These are phyloP conservation scores for Octonoba sinensis DNA, from an alignment of 2,888 invertebrate genomes.

Conservation along the genomic window DNA sequence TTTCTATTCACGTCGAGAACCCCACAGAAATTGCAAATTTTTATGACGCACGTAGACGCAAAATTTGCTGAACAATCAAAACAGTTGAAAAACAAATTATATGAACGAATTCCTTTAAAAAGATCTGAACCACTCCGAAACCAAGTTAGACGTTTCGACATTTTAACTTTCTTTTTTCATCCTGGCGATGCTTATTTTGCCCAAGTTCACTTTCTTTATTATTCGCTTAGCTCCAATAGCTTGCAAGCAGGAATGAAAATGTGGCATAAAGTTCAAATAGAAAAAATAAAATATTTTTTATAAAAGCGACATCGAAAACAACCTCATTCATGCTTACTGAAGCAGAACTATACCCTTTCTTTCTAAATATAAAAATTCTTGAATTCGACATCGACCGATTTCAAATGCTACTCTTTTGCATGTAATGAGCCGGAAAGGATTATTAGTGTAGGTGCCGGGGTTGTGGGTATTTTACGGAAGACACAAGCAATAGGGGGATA, in stretches of 20 bases:
- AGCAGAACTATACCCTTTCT: constrained; percentile 11
- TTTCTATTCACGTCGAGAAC: constrained; percentile 13
- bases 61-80: constrained; percentile 28
- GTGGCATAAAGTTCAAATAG: constrained; percentile 29
- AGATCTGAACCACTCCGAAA: background rate
- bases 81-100: constrained; percentile 18
- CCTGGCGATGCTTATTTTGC: background rate
- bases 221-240: constrained; percentile 3
- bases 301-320: constrained; percentile 27
- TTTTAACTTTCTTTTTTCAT: constrained; percentile 7
- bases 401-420: constrained; percentile 43
- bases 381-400: constrained; percentile 25
- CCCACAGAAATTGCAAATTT: constrained; percentile 24
- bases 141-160: constrained; percentile 18
- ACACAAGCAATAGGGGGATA: no score
- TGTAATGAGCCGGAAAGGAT: constrained; percentile 48
- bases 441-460: constrained; percentile 51
- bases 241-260: constrained; percentile 19
- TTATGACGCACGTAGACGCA: constrained; percentile 26
- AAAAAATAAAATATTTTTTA: constrained; percentile 27
- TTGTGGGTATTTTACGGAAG: constrained; percentile 37
- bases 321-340: constrained; percentile 35
- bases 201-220: constrained; percentile 20
- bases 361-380: constrained; percentile 19
- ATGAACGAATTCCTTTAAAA: constrained; percentile 27